Percentiles rank a stretch among this genome's conserved stretches.
Evolutionary conservation across 2,113 vertebrate genomes (phyloP).

Genomic region (Trochalopteron elliotii): DNA sequence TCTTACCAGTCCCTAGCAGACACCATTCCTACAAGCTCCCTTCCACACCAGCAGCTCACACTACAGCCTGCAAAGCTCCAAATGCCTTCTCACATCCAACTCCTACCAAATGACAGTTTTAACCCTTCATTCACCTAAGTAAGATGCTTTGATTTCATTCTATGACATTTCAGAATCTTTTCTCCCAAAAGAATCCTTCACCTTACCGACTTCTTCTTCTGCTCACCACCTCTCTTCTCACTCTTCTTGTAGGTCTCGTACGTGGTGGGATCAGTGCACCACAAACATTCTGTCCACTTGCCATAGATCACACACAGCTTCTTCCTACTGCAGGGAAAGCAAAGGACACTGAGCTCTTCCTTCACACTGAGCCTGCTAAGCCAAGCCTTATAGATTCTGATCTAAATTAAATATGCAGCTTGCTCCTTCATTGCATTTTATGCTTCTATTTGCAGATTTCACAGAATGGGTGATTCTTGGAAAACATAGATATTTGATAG

Average conservation of each 20-base stretch:
- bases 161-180: neutral
- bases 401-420: neutral
- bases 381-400: neutral
- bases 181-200: neutral
- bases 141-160: neutral
- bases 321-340: conserved; percentile 82
- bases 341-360: neutral
- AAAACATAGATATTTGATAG: neutral
- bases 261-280: conserved; percentile 83
- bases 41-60: neutral
- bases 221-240: conserved; percentile 82
- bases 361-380: neutral
- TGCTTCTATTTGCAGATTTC: neutral
- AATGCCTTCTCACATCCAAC: neutral
- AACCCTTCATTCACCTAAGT: neutral
- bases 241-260: conserved; percentile 86
- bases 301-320: conserved; percentile 94
- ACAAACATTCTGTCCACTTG: conserved; percentile 97
- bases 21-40: neutral
- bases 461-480: neutral
- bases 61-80: neutral
- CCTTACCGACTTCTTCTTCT: conserved; percentile 82
- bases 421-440: neutral
- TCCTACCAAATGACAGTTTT: neutral
- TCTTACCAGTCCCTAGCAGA: neutral